A percentile compares a stretch with the other conserved stretches of the same genome.
Evolutionary conservation across 2,888 invertebrate genomes (phyloP).

Genomic region (Pachydiplax longipennis): DNA sequence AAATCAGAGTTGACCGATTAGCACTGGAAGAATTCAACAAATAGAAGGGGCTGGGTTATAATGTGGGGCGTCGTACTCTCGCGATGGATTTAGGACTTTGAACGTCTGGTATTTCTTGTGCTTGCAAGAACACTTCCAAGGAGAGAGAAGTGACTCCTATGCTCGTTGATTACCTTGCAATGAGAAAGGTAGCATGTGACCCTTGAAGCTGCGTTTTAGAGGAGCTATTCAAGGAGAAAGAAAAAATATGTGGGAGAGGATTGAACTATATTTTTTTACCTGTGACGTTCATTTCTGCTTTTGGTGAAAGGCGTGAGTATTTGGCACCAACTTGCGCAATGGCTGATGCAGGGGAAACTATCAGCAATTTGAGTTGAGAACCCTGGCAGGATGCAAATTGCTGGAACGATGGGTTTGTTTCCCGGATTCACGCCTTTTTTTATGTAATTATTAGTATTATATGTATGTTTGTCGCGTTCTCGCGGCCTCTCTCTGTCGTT

Average conservation of each 20-base stretch:
- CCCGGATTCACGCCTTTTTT: constrained; percentile 4
- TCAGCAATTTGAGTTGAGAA: background rate
- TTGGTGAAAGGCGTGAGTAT: background rate
- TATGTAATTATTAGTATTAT: constrained; percentile 30
- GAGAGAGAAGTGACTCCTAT: no score
- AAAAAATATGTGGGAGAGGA: background rate
- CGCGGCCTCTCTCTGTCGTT: background rate
- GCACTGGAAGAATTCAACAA: background rate
- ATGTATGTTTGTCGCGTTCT: background rate
- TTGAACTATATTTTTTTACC: constrained; percentile 18
- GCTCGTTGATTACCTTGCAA: no score
- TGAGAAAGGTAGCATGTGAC: no score
- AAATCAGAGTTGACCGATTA: background rate
- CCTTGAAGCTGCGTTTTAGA: background rate
- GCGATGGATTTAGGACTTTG: no score
- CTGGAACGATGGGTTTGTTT: background rate
- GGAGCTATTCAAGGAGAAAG: background rate
- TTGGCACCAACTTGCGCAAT: background rate
- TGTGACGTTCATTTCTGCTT: background rate
- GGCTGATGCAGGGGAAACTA: background rate
- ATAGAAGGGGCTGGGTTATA: background rate
- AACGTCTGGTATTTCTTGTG: no score
- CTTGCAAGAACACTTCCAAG: no score
- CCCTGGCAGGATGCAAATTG: background rate
- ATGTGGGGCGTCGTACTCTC: background rate